Percentiles rank a stretch among this genome's conserved stretches.
Conservation (phyloP, 1,140 invertebrate species). For the Lasioglossum albipes region DNA sequence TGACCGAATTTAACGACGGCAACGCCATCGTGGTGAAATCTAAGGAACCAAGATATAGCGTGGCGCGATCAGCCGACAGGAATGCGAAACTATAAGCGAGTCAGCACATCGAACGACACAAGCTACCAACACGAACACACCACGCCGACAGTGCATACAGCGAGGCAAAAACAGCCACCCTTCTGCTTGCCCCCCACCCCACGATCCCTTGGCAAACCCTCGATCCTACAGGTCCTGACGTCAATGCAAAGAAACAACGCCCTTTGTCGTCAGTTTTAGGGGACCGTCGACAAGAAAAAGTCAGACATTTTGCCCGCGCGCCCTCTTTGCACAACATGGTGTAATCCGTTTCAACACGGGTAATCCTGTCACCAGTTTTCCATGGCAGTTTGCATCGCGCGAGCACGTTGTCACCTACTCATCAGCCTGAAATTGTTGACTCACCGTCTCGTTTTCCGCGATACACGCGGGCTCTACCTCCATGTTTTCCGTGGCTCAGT, state of each 20-base stretch:
- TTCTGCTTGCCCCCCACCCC: slow-evolving; percentile 35
- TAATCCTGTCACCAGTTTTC: slow-evolving; percentile 48
- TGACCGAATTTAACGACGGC: neutral
- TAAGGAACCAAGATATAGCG: neutral
- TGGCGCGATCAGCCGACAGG: slow-evolving; percentile 42
- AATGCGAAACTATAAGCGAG: slow-evolving; percentile 47
- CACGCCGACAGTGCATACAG: neutral
- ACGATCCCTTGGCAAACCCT: slow-evolving; percentile 40
- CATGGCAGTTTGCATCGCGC: slow-evolving; percentile 63
- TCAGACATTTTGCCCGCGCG: slow-evolving; percentile 26
- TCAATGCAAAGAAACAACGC: slow-evolving; percentile 62
- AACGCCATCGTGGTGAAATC: slow-evolving; percentile 10
- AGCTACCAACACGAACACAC: slow-evolving; percentile 47
- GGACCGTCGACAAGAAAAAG: neutral
- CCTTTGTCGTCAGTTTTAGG: slow-evolving; percentile 44
- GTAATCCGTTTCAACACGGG: slow-evolving; percentile 51
- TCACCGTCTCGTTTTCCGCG: slow-evolving; percentile 76
- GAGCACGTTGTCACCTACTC: slow-evolving; percentile 56
- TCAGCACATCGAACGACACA: slow-evolving; percentile 66
- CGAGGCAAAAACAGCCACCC: slow-evolving; percentile 20
- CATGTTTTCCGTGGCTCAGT: slow-evolving; percentile 52
- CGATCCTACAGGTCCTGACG: slow-evolving; percentile 46
- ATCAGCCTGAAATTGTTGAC: slow-evolving; percentile 50
- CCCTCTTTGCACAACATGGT: slow-evolving; percentile 61
- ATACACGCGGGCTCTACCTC: slow-evolving; percentile 74